A percentile compares a stretch with the other conserved stretches of the same genome.
phyloP scores from a whole-genome alignment of 2,113 vertebrate species.

The Plotosus lineatus region DNA sequence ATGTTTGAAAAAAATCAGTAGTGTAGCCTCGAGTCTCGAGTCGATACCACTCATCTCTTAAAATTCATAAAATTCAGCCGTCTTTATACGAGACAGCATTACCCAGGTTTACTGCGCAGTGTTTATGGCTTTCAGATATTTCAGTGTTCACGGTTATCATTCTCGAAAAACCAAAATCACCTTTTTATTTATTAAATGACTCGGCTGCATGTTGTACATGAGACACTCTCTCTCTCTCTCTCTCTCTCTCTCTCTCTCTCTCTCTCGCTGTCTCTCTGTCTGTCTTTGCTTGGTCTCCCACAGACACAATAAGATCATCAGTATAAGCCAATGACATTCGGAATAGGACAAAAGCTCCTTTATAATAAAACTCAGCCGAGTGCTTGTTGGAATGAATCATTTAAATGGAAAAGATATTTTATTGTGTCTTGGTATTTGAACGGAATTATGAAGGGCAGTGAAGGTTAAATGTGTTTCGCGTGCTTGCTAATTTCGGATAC shows the following conservation, averaged over 20 bases:
- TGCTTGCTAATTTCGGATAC: conserved; percentile 24
- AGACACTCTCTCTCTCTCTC: no score
- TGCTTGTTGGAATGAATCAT: conserved; percentile 35
- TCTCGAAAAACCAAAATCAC: background rate
- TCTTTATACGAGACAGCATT: background rate
- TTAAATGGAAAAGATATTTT: conserved; percentile 30
- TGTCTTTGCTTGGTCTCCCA: background rate
- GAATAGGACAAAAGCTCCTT: conserved; percentile 42
- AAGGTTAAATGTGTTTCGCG: conserved; percentile 38
- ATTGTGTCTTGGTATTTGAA: conserved; percentile 27
- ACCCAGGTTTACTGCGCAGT: background rate
- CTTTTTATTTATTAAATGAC: background rate
- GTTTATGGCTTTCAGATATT: background rate
- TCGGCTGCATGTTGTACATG: background rate
- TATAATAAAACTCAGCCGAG: conserved; percentile 26
- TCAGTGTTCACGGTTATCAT: background rate
- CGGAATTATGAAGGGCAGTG: conserved; percentile 37
- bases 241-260: no score
- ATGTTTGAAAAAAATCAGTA: background rate
- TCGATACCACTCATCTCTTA: background rate
- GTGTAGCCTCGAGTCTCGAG: background rate
- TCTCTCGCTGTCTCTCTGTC: no score
- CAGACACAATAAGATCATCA: conserved; percentile 38
- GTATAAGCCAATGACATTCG: conserved; percentile 34
- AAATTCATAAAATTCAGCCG: background rate